Percentiles rank a stretch among this genome's conserved stretches.
Evolutionary conservation across 2,888 invertebrate species (phyloP).

Genomic region (Stramonita haemastoma): DNA sequence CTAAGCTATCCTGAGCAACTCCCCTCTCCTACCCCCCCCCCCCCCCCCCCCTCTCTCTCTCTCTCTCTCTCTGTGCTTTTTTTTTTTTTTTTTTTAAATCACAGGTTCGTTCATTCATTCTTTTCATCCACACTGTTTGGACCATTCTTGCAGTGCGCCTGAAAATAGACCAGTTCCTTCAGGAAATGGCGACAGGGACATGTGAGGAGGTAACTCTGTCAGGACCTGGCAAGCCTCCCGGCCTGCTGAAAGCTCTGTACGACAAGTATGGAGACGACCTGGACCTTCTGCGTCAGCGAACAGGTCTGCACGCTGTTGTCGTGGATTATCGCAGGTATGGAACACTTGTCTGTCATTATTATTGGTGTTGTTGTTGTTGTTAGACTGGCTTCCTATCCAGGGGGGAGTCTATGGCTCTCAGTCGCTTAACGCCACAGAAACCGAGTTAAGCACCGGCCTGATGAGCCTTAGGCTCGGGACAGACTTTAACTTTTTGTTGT

Average conservation of each 20-base stretch:
- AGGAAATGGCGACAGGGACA: slow-evolving; percentile 19
- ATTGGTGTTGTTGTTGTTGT: neutral
- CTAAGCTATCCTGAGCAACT: too few relatives aligned
- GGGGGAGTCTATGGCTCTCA: too few relatives aligned
- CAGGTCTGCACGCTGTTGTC: slow-evolving; percentile 48
- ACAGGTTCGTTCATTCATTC: too few relatives aligned
- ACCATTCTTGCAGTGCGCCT: neutral
- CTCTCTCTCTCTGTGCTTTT: too few relatives aligned
- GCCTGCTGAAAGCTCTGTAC: slow-evolving; percentile 63
- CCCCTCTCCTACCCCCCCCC: too few relatives aligned
- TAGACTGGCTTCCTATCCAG: neutral
- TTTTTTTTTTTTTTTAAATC: too few relatives aligned
- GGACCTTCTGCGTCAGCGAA: slow-evolving; percentile 49
- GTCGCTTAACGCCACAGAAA: too few relatives aligned
- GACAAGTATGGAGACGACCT: slow-evolving; percentile 55
- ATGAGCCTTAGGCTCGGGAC: neutral
- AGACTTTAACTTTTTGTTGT: neutral
- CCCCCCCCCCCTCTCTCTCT: too few relatives aligned
- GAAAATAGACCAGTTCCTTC: slow-evolving; percentile 42
- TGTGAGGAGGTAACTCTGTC: slow-evolving; percentile 49
- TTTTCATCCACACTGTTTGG: neutral
- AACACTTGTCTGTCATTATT: neutral
- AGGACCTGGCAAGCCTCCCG: slow-evolving; percentile 57
- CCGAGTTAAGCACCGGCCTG: too few relatives aligned
- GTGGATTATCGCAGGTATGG: slow-evolving; percentile 47